Percentiles rank a stretch among this genome's conserved stretches.
phyloP scores from a whole-genome alignment of 2,888 invertebrate species.

The Lasioglossum villosulum region DNA sequence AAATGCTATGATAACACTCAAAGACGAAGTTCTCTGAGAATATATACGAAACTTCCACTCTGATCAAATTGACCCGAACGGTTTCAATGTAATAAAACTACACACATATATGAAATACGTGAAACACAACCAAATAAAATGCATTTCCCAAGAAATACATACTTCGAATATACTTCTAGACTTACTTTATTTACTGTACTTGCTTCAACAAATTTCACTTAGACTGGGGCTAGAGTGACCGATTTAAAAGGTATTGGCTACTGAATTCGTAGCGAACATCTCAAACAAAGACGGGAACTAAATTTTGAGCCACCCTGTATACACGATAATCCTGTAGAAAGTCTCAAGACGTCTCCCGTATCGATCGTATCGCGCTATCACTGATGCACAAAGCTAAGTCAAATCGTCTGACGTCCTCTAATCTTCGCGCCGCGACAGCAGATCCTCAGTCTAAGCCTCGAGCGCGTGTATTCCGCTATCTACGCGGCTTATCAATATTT shows the following conservation, averaged over 20 bases:
- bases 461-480: background rate
- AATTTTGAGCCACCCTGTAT: background rate
- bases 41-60: constrained; percentile 3
- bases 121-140: background rate
- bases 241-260: background rate
- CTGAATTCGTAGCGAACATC: too few species aligned
- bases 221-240: too few species aligned
- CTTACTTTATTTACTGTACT: too few species aligned
- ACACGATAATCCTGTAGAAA: background rate
- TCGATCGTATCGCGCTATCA: constrained; percentile 2
- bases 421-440: background rate
- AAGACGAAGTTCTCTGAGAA: background rate
- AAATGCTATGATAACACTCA: background rate
- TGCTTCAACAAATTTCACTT: background rate
- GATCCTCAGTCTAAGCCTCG: background rate
- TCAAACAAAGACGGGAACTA: background rate
- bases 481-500: constrained; percentile 38
- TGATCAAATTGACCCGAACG: background rate
- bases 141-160: background rate
- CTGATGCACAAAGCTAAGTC: constrained; percentile 6
- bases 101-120: background rate
- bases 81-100: background rate
- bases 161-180: background rate
- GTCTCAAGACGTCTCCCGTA: background rate
- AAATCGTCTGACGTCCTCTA: background rate